Evolutionary conservation across 2,888 invertebrate genomes (phyloP).

Genomic region (Mallateleia sp.): DNA sequence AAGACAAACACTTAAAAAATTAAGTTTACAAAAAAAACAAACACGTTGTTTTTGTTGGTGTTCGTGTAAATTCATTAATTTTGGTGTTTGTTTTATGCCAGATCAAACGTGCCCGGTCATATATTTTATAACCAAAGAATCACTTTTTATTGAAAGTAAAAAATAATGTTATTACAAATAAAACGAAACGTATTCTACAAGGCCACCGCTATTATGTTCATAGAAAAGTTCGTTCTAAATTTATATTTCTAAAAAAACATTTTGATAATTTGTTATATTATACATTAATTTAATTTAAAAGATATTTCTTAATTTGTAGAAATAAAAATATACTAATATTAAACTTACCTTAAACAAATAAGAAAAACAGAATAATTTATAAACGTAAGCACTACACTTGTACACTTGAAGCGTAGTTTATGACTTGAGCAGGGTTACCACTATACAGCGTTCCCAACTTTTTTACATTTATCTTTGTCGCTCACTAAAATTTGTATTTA

Average conservation of each 20-base stretch:
- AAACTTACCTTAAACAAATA: slow-evolving; percentile 8
- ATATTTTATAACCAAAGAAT: not conserved
- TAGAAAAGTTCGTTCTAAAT: not conserved
- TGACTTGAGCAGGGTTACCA: too few relatives aligned
- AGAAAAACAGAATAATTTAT: not conserved
- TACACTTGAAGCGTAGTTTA: too few relatives aligned
- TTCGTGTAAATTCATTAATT: too few relatives aligned
- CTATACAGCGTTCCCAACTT: too few relatives aligned
- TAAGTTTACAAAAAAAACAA: too few relatives aligned
- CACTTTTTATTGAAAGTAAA: not conserved
- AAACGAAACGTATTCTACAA: not conserved
- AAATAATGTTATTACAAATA: not conserved
- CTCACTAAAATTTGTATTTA: too few relatives aligned
- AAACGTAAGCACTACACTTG: too few relatives aligned
- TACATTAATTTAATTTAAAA: slow-evolving; percentile 5
- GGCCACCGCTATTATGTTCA: not conserved
- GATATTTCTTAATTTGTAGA: not conserved
- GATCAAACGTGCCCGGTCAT: too few relatives aligned
- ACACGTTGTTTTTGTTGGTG: too few relatives aligned
- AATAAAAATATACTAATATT: slow-evolving; percentile 8
- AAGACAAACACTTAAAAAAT: too few relatives aligned
- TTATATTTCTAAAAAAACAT: not conserved
- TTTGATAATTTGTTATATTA: not conserved
- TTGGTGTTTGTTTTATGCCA: too few relatives aligned
- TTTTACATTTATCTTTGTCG: too few relatives aligned